phyloP scores from a whole-genome alignment of 2,888 invertebrate genomes.

The Drosophila mercatorum region DNA sequence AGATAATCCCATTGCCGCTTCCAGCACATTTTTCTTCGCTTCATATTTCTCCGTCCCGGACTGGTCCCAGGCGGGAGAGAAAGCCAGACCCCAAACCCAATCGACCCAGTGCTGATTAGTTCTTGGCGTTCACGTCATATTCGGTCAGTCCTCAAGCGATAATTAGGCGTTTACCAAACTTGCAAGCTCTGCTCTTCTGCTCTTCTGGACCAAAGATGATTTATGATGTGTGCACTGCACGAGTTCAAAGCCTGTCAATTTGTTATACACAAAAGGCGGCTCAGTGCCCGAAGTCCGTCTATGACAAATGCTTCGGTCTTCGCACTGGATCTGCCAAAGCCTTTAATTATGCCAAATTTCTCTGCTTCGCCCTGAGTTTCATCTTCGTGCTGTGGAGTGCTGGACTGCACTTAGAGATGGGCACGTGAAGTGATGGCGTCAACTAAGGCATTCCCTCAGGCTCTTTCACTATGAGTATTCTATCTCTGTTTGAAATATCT shows the following conservation, averaged over 20 bases:
- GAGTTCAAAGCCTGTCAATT: constrained; percentile 63
- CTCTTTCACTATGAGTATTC: too few relatives aligned
- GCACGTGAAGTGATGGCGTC: background rate
- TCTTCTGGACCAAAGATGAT: constrained; percentile 56
- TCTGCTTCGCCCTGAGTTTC: background rate
- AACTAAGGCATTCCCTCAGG: background rate
- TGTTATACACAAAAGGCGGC: constrained; percentile 46
- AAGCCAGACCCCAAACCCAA: constrained; percentile 9
- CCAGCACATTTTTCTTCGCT: constrained; percentile 31
- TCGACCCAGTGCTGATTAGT: constrained; percentile 40
- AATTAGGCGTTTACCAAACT: constrained; percentile 64
- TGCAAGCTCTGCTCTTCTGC: constrained; percentile 35
- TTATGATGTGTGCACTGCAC: constrained; percentile 59
- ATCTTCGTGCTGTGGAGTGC: background rate
- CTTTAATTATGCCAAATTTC: constrained; percentile 48
- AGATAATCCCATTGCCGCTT: constrained; percentile 52
- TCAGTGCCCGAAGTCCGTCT: constrained; percentile 12
- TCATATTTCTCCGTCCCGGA: constrained; percentile 34
- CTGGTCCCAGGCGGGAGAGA: constrained; percentile 3
- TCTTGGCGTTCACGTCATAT: constrained; percentile 23
- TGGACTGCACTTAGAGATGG: background rate
- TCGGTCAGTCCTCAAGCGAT: constrained; percentile 52
- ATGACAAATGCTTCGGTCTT: constrained; percentile 46
- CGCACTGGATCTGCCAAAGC: constrained; percentile 36
- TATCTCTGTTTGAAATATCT: too few relatives aligned